Evolutionary conservation across 2,888 invertebrate genomes (phyloP).

Genomic region (Xylocampa areola): DNA sequence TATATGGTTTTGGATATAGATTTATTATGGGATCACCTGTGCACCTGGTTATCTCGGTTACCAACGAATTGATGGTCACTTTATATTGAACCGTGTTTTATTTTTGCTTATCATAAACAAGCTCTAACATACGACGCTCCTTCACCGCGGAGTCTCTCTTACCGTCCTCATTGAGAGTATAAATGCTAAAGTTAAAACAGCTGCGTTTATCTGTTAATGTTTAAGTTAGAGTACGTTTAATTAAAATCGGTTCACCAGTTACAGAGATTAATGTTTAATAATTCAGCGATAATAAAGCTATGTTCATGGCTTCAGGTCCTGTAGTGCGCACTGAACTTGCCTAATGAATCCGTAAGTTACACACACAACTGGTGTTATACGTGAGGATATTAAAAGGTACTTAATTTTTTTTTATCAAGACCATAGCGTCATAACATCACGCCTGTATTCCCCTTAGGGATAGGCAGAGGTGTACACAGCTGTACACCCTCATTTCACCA

Average conservation of each 20-base stretch:
- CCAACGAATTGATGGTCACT: no score
- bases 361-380: slow-evolving; percentile 27
- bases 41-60: no score
- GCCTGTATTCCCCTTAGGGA: no score
- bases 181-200: slow-evolving; percentile 7
- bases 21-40: background rate
- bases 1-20: background rate
- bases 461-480: no score
- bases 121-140: no score
- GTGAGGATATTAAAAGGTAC: slow-evolving; percentile 5
- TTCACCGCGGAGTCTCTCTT: no score
- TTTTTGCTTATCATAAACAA: no score
- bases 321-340: slow-evolving; percentile 19
- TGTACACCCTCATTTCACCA: no score
- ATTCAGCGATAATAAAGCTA: slow-evolving; percentile 35
- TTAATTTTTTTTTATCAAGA: no score
- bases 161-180: no score
- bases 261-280: slow-evolving; percentile 41
- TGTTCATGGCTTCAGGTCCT: slow-evolving; percentile 17
- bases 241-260: slow-evolving; percentile 44
- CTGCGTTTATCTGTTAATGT: slow-evolving; percentile 17
- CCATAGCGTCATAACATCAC: no score
- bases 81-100: no score
- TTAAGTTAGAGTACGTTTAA: slow-evolving; percentile 27
- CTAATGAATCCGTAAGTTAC: slow-evolving; percentile 37